Conservation (phyloP, 2,113 vertebrate genomes). For the Nymphicus hollandicus region DNA sequence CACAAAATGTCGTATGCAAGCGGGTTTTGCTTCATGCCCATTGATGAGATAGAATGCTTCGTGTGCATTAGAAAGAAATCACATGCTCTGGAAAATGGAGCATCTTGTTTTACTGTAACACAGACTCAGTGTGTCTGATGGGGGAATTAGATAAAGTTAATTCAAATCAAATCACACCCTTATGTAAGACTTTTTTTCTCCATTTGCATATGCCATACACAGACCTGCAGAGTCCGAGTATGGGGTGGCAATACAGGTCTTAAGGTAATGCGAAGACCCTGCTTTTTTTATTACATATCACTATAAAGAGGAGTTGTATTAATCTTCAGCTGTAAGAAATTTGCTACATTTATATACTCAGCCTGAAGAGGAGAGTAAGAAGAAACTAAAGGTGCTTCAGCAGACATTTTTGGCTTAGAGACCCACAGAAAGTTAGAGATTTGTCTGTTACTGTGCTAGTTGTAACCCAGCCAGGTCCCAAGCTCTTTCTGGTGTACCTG, state of each 20-base stretch:
- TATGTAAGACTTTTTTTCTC: slow-evolving; percentile 1
- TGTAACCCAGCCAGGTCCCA: not conserved
- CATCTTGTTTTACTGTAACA: not conserved
- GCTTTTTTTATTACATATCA: not conserved
- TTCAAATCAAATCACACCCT: slow-evolving; percentile 14
- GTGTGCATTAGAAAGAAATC: not conserved
- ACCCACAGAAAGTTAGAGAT: not conserved
- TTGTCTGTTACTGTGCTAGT: not conserved
- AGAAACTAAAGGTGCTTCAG: not conserved
- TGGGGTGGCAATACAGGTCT: not conserved
- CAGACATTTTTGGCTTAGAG: not conserved
- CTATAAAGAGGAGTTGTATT: not conserved
- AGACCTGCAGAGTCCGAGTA: fast-evolving
- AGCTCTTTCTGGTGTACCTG: not conserved
- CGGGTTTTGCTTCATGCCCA: slow-evolving; percentile 9
- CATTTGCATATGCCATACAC: not conserved
- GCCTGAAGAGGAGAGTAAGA: not conserved
- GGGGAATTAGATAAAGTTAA: slow-evolving; percentile 20
- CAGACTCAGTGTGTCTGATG: not conserved
- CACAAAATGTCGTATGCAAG: not conserved
- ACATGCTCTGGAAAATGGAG: not conserved
- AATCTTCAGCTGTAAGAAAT: not conserved
- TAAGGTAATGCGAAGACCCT: not conserved
- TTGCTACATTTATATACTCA: not conserved
- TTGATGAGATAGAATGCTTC: slow-evolving; percentile 9